Percentiles rank a stretch among this genome's conserved stretches.
These are phyloP conservation scores for Gymnoscelis rufifasciata DNA, from an alignment of 2,888 invertebrate species.

Conservation along the genomic window DNA sequence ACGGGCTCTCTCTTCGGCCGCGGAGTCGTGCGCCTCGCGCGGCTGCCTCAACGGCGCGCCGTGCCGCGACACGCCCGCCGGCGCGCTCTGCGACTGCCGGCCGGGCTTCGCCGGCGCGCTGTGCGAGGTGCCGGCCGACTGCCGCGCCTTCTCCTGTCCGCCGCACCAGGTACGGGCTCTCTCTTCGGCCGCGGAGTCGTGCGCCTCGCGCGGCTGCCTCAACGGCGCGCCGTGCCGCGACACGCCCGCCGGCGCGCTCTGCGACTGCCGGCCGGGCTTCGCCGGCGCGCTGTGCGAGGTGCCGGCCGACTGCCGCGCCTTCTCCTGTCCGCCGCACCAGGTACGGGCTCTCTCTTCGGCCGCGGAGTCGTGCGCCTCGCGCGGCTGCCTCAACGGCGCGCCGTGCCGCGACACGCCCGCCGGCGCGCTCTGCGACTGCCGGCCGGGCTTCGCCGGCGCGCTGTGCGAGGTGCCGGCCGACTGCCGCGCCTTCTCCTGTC, in stretches of 20 bases:
- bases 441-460: conserved; percentile 79
- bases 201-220: not conserved
- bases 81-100: conserved; percentile 79
- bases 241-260: conserved; percentile 45
- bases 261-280: conserved; percentile 83
- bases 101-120: conserved; percentile 81
- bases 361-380: conserved; percentile 26
- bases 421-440: conserved; percentile 77
- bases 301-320: conserved; percentile 81
- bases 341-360: conserved; percentile 22
- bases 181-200: conserved; percentile 28
- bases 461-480: conserved; percentile 80
- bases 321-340: conserved; percentile 47
- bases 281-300: conserved; percentile 82
- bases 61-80: conserved; percentile 61
- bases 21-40: conserved; percentile 26
- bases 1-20: not conserved
- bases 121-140: conserved; percentile 83
- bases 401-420: not conserved
- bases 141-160: conserved; percentile 72
- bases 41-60: not conserved
- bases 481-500: conserved; percentile 82
- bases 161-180: conserved; percentile 37
- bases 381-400: not conserved
- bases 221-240: conserved; percentile 58